Conservation (phyloP, 2,113 vertebrate species). For the Bambusicola thoracicus region DNA sequence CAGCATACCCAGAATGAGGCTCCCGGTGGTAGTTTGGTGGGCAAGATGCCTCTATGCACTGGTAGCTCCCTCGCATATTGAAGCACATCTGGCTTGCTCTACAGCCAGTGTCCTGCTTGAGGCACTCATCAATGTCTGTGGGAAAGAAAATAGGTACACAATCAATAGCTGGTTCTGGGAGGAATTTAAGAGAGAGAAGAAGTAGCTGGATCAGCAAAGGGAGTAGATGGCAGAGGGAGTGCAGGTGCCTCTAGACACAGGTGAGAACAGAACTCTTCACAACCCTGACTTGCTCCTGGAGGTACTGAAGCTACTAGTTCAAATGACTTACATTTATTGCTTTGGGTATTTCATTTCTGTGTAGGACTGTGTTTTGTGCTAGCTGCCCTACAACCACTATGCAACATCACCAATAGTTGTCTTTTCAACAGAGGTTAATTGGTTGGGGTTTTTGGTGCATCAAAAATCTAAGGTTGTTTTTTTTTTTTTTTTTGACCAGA, state of each 20-base stretch:
- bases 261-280: background rate
- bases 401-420: background rate
- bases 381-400: background rate
- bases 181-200: background rate
- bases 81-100: constrained; percentile 94
- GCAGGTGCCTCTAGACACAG: background rate
- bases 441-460: background rate
- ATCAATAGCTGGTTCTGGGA: background rate
- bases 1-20: constrained; percentile 85
- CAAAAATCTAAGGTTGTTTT: background rate
- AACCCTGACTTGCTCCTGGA: background rate
- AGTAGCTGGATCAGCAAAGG: background rate
- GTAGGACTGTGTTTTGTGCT: background rate
- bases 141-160: background rate
- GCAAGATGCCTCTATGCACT: constrained; percentile 95
- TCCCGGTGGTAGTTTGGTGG: constrained; percentile 92
- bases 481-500: background rate
- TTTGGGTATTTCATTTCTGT: background rate
- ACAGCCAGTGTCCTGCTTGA: constrained; percentile 90
- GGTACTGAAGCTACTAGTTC: background rate
- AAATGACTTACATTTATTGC: rapidly evolving
- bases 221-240: background rate
- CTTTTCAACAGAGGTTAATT: background rate
- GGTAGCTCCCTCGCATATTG: constrained; percentile 94
- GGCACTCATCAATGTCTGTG: constrained; percentile 92